Percentiles rank a stretch among this genome's conserved stretches.
Evolutionary conservation across 2,113 vertebrate genomes (phyloP).

Genomic region (Martes martes): DNA sequence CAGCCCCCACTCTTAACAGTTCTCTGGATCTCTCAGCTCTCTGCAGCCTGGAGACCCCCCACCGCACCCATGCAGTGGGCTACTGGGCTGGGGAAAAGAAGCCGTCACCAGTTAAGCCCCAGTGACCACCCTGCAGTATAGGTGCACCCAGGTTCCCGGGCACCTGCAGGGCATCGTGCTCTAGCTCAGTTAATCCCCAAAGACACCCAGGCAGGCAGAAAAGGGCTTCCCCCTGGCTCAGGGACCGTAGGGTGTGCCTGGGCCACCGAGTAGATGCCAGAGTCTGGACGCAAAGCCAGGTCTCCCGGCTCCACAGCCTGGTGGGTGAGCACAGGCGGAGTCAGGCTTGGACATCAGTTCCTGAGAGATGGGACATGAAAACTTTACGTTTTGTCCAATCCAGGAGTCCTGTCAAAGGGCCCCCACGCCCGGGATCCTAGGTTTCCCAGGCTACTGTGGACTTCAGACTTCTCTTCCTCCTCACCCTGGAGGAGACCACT

Average conservation of each 20-base stretch:
- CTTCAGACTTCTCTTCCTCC: too few relatives aligned
- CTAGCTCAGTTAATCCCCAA: not conserved
- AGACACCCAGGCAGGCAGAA: not conserved
- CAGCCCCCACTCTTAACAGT: not conserved
- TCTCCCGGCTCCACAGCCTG: not conserved
- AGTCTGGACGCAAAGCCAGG: not conserved
- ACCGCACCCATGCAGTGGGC: not conserved
- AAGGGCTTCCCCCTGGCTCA: not conserved
- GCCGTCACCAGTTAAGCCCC: not conserved
- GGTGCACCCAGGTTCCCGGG: not conserved
- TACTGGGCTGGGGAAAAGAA: not conserved
- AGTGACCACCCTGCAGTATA: not conserved
- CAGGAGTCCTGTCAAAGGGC: not conserved
- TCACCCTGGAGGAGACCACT: not conserved
- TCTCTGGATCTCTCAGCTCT: not conserved
- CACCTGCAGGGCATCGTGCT: fast-evolving
- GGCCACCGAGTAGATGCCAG: not conserved
- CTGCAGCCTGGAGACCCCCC: not conserved
- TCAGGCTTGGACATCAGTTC: not conserved
- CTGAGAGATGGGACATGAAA: too few relatives aligned
- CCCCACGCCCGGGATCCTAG: not conserved
- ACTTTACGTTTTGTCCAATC: not conserved
- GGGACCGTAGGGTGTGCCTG: not conserved
- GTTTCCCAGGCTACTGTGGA: not conserved
- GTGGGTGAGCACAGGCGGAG: not conserved